Conservation (phyloP, 2,888 invertebrate genomes). For the Oeneis ivallda region DNA sequence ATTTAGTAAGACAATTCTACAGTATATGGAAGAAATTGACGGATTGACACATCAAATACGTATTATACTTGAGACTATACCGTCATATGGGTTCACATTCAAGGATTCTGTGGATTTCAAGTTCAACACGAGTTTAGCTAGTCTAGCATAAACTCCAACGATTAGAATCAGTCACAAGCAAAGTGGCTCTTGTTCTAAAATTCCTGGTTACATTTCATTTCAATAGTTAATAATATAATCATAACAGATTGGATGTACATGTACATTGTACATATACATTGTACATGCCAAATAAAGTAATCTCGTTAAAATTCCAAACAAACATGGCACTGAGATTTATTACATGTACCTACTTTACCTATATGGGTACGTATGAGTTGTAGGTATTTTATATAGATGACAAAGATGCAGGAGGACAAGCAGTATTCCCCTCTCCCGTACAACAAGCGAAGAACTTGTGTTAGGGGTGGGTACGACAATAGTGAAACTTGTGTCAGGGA, state of each 20-base stretch:
- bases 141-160: neutral
- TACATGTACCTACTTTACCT: neutral
- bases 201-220: neutral
- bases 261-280: no score
- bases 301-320: neutral
- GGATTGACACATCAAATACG: no score
- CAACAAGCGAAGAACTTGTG: no score
- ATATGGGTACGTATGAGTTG: neutral
- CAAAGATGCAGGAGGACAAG: neutral
- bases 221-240: neutral
- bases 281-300: slow-evolving; percentile 2
- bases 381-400: neutral
- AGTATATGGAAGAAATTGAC: no score
- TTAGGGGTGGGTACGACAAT: no score
- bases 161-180: neutral
- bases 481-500: no score
- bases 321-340: neutral
- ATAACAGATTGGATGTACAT: neutral
- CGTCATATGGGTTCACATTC: no score
- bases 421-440: no score
- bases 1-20: no score
- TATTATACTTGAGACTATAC: no score
- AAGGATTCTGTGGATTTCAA: no score
- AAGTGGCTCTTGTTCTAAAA: neutral
- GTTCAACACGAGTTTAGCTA: no score